Conservation (phyloP, 2,888 invertebrate genomes). For the Iselma pallidipennis region DNA sequence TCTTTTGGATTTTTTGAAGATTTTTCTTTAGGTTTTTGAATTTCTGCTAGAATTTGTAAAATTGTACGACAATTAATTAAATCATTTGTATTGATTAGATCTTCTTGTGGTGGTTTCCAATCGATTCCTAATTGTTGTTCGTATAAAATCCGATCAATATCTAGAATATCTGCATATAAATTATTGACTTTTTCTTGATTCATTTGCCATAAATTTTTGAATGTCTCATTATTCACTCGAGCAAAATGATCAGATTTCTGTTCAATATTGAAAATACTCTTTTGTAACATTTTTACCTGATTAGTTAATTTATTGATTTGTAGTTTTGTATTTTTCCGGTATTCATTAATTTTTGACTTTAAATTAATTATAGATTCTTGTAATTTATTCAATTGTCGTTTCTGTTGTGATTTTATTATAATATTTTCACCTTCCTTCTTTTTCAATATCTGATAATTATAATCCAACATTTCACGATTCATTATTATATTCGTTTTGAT, state of each 20-base stretch:
- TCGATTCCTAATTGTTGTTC: slow-evolving; percentile 65
- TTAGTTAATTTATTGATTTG: slow-evolving; percentile 70
- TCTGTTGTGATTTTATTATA: slow-evolving; percentile 77
- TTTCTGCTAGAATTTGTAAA: slow-evolving; percentile 14
- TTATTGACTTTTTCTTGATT: slow-evolving; percentile 60
- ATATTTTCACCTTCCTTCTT: slow-evolving; percentile 87
- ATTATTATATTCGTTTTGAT: slow-evolving; percentile 79
- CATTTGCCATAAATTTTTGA: slow-evolving; percentile 64
- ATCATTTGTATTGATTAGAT: slow-evolving; percentile 53
- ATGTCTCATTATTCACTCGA: slow-evolving; percentile 66
- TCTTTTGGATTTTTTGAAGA: not conserved
- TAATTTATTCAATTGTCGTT: slow-evolving; percentile 74
- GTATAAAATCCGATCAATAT: slow-evolving; percentile 64
- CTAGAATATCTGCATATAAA: slow-evolving; percentile 60
- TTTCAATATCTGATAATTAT: slow-evolving; percentile 85
- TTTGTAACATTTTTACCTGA: slow-evolving; percentile 69
- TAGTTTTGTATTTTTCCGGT: slow-evolving; percentile 65
- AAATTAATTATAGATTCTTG: slow-evolving; percentile 72
- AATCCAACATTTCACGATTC: slow-evolving; percentile 88
- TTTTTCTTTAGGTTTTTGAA: not conserved
- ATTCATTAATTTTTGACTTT: slow-evolving; percentile 67
- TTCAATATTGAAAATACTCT: slow-evolving; percentile 69
- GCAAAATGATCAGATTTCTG: slow-evolving; percentile 71
- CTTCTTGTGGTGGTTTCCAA: slow-evolving; percentile 58
- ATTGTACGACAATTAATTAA: slow-evolving; percentile 55